phyloP scores from a whole-genome alignment of 2,888 invertebrate species.

The Acutogordius australiensis region DNA sequence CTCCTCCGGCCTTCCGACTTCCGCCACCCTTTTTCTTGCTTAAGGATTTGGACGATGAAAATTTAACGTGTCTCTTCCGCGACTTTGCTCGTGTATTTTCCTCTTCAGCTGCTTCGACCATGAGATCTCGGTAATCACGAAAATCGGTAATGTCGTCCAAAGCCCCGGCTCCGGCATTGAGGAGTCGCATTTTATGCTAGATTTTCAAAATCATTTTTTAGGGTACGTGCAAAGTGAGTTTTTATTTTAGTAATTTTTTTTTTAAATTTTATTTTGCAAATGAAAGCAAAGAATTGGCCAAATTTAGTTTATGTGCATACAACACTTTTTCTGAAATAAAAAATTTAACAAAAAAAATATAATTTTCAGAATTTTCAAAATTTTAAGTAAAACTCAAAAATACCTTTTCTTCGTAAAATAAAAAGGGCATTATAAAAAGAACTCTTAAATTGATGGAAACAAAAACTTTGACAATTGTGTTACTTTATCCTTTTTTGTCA shows the following conservation, averaged over 20 bases:
- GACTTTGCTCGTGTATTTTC: background rate
- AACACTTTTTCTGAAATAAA: too few species aligned
- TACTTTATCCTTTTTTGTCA: conserved; percentile 4
- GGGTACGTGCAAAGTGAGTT: too few species aligned
- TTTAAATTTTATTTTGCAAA: too few species aligned
- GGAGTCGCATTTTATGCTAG: background rate
- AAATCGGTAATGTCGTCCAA: background rate
- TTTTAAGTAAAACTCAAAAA: background rate
- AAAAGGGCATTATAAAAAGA: background rate
- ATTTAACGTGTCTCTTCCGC: too few species aligned
- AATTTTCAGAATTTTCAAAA: too few species aligned
- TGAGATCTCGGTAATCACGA: background rate
- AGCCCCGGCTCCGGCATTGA: background rate
- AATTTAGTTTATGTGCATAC: too few species aligned
- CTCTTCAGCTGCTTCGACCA: conserved; percentile 5
- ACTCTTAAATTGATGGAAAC: background rate
- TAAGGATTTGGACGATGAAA: too few species aligned
- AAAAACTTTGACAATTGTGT: background rate
- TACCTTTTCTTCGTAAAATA: background rate
- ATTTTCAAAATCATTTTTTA: too few species aligned
- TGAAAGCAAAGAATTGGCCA: too few species aligned
- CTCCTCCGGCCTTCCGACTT: too few species aligned
- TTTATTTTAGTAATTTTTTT: too few species aligned
- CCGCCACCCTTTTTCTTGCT: too few species aligned
- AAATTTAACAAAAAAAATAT: background rate